These are phyloP conservation scores for Palythoa grandis DNA, from an alignment of 92 coral and sea anemone genomes.

Conservation along the genomic window DNA sequence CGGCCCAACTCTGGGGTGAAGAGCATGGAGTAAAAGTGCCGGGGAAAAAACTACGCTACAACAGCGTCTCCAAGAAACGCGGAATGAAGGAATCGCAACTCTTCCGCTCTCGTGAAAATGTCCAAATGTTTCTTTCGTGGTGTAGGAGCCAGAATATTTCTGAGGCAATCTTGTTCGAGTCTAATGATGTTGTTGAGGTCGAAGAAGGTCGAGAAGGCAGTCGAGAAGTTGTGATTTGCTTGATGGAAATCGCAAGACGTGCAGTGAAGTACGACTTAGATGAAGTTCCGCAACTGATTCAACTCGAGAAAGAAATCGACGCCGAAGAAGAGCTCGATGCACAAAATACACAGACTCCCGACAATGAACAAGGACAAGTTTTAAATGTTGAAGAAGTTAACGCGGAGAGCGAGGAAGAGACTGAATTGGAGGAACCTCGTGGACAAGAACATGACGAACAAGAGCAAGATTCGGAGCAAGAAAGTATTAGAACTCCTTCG, in stretches of 20 bases:
- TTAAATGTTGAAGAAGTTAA: slow-evolving; percentile 56
- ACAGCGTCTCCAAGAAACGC: slow-evolving; percentile 65
- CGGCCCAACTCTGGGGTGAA: slow-evolving; percentile 74
- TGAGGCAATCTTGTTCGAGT: slow-evolving; percentile 96
- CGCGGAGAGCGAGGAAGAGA: slow-evolving; percentile 44
- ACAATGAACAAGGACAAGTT: slow-evolving; percentile 65
- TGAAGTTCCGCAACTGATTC: slow-evolving; percentile 87
- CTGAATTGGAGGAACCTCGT: slow-evolving; percentile 46
- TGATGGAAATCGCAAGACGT: slow-evolving; percentile 96
- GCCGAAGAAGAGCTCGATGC: slow-evolving; percentile 79
- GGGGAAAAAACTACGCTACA: slow-evolving; percentile 77
- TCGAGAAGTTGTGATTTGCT: slow-evolving; percentile 92
- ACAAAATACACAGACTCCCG: slow-evolving; percentile 36
- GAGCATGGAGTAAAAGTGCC: slow-evolving; percentile 69
- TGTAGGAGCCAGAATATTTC: slow-evolving; percentile 92
- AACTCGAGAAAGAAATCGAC: slow-evolving; percentile 94
- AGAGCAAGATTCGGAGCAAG: slow-evolving; percentile 27
- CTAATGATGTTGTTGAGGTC: slow-evolving; percentile 96
- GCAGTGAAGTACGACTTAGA: slow-evolving; percentile 73
- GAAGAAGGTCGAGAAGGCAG: slow-evolving; percentile 98
- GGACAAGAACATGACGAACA: slow-evolving; percentile 44
- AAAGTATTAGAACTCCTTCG: slow-evolving; percentile 8
- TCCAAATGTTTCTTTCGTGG: slow-evolving; percentile 96
- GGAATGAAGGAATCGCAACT: slow-evolving; percentile 76
- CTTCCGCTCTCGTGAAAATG: slow-evolving; percentile 97